Base-by-base conservation (phyloP, 2,797 vertebrate species). In the Myotis daubentonii region DNA sequence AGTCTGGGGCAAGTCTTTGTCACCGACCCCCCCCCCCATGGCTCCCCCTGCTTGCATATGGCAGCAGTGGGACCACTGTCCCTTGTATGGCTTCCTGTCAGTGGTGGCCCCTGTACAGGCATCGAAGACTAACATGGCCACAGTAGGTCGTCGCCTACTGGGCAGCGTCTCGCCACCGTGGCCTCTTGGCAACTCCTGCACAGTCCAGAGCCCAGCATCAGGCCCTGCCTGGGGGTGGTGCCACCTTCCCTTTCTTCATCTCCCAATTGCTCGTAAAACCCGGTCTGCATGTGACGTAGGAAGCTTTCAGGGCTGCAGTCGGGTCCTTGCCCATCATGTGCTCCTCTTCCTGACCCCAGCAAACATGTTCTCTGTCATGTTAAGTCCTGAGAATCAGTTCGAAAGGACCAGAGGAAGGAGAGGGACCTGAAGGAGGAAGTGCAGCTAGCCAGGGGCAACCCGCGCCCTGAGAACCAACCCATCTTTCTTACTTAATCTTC, bases 111-210 rank as follows among this genome's bases (percentile, higher is more conserved):
- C 75, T 6, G 1, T 60, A 0, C 17, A 38, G 72, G 33, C 57
- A 6, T 10, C 0, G 1, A 55, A 57, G 49, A 49, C 1, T 25
- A 28, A 4, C 1, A 0, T 2, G 60, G 53, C 62, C 85, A 8
- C 57, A 30, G 25, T 8, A 20, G 28, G 9, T 33, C n/a, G 28
- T 55, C 33, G 2, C 47, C 60, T 80, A 47, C 19, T 12, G 30
- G 16, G 33, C 36, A 74, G n/a, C 8, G 23, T 65, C 80, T 8
- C 0, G 3, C 51, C 33, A 12, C 65, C n/a, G 6, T 20, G 71
- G 23, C 55, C 30, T 86, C 72, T 78, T 20, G 16, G 25, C 49
- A 36, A 19, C 71, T 88, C 71, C 80, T 47, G 11, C 53, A 60
- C 5, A 0, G 41, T 22, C 80, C 55, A 41, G 41, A 65, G 47